Evolutionary conservation across 1,140 invertebrate genomes (phyloP).

Genomic region (Elysia chlorotica): DNA sequence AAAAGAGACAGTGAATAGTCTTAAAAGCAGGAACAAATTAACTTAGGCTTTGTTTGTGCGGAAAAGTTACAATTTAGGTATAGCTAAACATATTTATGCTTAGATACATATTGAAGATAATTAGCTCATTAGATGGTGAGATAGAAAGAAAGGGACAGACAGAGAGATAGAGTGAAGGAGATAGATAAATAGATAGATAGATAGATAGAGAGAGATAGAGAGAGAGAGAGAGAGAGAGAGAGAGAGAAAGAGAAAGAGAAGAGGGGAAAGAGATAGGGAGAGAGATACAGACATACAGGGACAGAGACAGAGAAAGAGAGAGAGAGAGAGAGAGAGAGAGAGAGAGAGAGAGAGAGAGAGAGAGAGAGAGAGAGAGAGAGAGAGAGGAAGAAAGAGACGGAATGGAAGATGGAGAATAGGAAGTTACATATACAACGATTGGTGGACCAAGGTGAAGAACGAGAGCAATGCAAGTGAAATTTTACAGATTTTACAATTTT

Average conservation of each 20-base stretch:
- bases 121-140: too few species aligned
- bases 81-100: too few species aligned
- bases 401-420: background rate
- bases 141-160: background rate
- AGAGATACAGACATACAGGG: slow-evolving; percentile 4
- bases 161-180: background rate
- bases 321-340: background rate
- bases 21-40: too few species aligned
- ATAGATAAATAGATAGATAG: background rate
- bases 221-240: background rate
- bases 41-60: too few species aligned
- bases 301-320: too few species aligned
- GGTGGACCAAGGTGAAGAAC: too few species aligned
- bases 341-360: background rate
- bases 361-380: background rate
- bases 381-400: background rate
- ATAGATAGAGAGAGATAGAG: background rate
- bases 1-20: too few species aligned
- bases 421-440: too few species aligned
- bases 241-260: background rate
- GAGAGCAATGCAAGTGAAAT: too few species aligned
- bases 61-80: too few species aligned
- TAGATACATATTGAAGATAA: too few species aligned
- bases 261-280: background rate
- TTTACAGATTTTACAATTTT: too few species aligned